Evolutionary conservation across 2,113 vertebrate species (phyloP).

Genomic region (Bombycilla garrulus): DNA sequence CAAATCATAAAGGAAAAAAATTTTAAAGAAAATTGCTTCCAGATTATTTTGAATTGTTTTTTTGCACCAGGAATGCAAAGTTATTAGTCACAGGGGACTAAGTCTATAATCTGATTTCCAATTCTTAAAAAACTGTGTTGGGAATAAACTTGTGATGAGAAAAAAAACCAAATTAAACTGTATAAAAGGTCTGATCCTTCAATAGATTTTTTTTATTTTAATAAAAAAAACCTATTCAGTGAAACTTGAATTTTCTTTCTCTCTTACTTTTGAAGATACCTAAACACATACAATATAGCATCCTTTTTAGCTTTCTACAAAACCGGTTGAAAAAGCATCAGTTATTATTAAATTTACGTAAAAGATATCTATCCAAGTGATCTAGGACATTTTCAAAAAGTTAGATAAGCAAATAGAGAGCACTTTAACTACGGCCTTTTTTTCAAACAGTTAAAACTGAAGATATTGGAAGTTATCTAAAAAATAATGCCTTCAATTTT

Average conservation of each 20-base stretch:
- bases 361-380: not conserved
- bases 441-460: not conserved
- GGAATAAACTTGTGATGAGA: not conserved
- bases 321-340: not conserved
- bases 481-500: not conserved
- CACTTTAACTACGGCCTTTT: not conserved
- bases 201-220: not conserved
- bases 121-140: not conserved
- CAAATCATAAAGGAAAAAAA: not conserved
- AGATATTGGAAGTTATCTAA: not conserved
- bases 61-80: not conserved
- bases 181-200: not conserved
- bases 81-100: not conserved
- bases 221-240: not conserved
- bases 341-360: not conserved
- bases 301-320: not conserved
- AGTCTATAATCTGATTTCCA: not conserved
- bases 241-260: not conserved
- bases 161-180: not conserved
- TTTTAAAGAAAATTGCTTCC: not conserved
- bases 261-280: not conserved
- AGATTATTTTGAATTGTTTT: not conserved
- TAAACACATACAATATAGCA: not conserved
- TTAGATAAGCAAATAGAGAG: not conserved
- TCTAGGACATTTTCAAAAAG: not conserved